Conservation (phyloP, 2,113 vertebrate species). For the Seriola aureovittata region DNA sequence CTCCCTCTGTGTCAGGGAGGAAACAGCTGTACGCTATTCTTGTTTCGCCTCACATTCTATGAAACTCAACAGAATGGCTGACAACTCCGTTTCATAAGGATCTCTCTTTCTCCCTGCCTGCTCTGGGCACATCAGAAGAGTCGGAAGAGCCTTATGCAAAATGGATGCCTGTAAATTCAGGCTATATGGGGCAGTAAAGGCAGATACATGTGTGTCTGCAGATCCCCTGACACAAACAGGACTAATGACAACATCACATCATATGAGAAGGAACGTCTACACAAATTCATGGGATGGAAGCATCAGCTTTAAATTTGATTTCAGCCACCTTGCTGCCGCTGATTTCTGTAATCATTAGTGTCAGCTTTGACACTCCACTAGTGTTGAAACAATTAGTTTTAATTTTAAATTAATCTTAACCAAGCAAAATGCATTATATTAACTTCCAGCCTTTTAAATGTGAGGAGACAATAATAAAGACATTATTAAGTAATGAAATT, state of each 20-base stretch:
- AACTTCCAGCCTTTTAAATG: background rate
- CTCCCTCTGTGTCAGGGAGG: slow-evolving; percentile 77
- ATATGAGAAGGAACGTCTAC: background rate
- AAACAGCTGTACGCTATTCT: slow-evolving; percentile 82
- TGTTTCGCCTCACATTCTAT: slow-evolving; percentile 80
- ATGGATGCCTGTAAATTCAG: slow-evolving; percentile 11
- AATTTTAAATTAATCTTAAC: background rate
- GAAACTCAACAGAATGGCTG: slow-evolving; percentile 81
- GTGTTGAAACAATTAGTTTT: background rate
- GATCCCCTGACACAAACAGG: background rate
- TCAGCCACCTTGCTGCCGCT: background rate
- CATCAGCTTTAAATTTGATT: background rate
- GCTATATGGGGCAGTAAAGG: background rate
- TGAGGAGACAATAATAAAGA: background rate
- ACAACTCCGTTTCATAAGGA: slow-evolving; percentile 75
- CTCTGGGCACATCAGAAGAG: slow-evolving; percentile 41
- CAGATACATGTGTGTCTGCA: background rate
- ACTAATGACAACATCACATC: background rate
- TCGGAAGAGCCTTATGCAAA: slow-evolving; percentile 22
- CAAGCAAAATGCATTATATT: background rate
- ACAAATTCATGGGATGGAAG: background rate
- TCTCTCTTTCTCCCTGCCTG: slow-evolving; percentile 36
- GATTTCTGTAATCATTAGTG: background rate
- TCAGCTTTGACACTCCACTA: background rate
- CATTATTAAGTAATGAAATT: background rate